Evolutionary conservation across 2,888 invertebrate genomes (phyloP), one percentile per base, ranked within the genome.

Genomic region (Argyresthia goedartella): DNA sequence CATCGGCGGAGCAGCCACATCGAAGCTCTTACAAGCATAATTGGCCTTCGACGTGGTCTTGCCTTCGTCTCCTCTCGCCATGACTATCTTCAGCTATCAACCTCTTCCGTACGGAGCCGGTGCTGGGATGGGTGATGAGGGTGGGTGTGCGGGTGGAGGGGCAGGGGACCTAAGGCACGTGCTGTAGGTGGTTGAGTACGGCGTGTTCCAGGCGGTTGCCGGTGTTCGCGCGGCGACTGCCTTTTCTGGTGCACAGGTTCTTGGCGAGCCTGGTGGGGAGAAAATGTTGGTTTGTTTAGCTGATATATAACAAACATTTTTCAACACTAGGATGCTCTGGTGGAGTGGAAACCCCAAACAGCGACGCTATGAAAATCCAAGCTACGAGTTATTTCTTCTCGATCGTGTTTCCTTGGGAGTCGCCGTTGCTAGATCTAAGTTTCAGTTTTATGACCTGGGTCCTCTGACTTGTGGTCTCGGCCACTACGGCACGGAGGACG

Each of bases 201-300:
- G 93, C 89, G 75, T 94, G 91, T 89, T 95, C 95, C 79, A 95
- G 82, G 55, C 91, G 90, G 88, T 95, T 95, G 61, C 93, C 95
- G 77, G 93, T 91, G 87, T 95, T 95, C 62, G 94, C 95, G 61
- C 92, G 90, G 66, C 95, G 91, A 66, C 95, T 95, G 63, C 95
- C 93, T 89, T 95, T 93, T 65, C 92, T 90, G 55, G 93, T 93
- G 69, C 90, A 89, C 64, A 95, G 89, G 81, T 95, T 93, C 87
- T 95, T 94, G 59, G 92, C 92, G 78, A 95, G 90, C 82, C 95
- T 95, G 81, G 16, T 88, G n/a, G 85, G 11, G 39, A 50, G 35
- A 50, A 49, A 9, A 1, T 25, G 3, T 25, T 25, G 2, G 2
- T 25, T 25, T 25, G 6, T 25, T 25, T 25, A n/a, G n/a, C n/a